Conservation (phyloP, 2,797 vertebrate genomes). For the Clarias pachynema region DNA sequence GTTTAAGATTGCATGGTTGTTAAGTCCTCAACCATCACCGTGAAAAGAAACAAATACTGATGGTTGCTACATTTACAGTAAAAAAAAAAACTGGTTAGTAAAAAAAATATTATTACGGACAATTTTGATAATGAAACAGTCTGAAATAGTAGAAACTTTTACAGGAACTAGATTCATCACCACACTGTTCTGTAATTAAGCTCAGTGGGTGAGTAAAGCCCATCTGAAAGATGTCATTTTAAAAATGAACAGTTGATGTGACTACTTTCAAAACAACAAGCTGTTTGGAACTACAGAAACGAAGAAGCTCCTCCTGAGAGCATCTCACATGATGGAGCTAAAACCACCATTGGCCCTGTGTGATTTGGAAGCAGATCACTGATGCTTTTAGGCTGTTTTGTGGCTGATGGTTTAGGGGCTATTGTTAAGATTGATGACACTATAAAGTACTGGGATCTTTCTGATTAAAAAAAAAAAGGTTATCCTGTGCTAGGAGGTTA, state of each 20-base stretch:
- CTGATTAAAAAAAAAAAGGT: background rate
- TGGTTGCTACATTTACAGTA: background rate
- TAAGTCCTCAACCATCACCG: background rate
- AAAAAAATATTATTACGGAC: background rate
- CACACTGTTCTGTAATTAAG: background rate
- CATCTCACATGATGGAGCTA: background rate
- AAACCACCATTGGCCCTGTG: background rate
- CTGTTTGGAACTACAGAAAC: background rate
- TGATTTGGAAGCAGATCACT: background rate
- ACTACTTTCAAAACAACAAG: background rate
- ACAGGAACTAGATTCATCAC: background rate
- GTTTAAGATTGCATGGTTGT: background rate
- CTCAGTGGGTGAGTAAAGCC: background rate
- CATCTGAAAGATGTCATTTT: background rate
- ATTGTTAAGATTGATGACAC: background rate
- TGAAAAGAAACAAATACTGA: background rate
- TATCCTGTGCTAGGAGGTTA: too few species aligned
- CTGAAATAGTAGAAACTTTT: background rate
- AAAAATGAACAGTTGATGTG: background rate
- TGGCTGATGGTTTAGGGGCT: background rate
- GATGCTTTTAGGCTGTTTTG: background rate
- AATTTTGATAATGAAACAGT: background rate
- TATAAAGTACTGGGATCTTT: background rate
- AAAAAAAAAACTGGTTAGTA: background rate
- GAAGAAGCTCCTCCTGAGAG: background rate